These are phyloP conservation scores for Idaea dimidiata DNA, from an alignment of 2,888 invertebrate species.

Conservation along the genomic window DNA sequence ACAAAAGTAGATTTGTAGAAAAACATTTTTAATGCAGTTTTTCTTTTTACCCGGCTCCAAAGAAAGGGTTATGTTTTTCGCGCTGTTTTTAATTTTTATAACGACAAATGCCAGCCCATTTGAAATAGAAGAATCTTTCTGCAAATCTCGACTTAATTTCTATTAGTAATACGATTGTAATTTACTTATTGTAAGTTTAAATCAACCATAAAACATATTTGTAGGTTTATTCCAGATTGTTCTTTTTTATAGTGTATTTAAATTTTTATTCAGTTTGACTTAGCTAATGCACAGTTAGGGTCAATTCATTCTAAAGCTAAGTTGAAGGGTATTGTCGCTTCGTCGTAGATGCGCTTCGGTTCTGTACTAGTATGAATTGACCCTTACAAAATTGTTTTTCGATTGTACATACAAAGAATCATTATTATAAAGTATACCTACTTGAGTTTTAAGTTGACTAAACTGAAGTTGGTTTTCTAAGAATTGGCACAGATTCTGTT, in stretches of 20 bases:
- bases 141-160: background rate
- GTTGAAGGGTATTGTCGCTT: background rate
- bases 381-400: constrained; percentile 50
- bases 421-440: background rate
- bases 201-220: constrained; percentile 24
- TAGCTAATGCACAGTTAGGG: constrained; percentile 47
- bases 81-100: too few relatives aligned
- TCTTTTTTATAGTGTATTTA: constrained; percentile 42
- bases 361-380: background rate
- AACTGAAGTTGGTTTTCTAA: background rate
- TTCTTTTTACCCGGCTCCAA: too few relatives aligned
- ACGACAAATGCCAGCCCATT: too few relatives aligned
- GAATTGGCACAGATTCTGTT: too few relatives aligned
- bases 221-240: constrained; percentile 38
- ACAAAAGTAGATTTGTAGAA: too few relatives aligned
- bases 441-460: background rate
- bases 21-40: too few relatives aligned
- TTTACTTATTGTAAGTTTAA: constrained; percentile 23
- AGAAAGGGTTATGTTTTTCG: too few relatives aligned
- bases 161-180: background rate
- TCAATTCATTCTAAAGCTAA: background rate
- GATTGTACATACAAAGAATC: constrained; percentile 63
- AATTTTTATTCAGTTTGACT: constrained; percentile 68
- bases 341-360: background rate
- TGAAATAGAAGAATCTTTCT: background rate